Conservation (phyloP, 2,888 invertebrate genomes). For the Cartodere bifasciata region DNA sequence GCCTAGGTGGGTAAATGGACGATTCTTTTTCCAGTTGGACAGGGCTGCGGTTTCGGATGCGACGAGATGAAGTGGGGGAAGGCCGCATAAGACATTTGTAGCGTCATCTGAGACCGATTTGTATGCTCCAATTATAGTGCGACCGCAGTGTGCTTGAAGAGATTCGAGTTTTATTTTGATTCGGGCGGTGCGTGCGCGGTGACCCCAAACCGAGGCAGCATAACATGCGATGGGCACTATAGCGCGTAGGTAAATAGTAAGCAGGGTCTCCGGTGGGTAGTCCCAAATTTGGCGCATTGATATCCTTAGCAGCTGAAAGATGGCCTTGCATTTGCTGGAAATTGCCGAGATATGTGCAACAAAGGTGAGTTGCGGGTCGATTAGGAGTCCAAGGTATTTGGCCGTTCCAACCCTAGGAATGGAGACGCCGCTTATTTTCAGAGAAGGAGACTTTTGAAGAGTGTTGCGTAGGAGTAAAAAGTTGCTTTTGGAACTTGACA, state of each 20-base stretch:
- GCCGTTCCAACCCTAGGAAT: neutral
- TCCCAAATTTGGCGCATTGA: neutral
- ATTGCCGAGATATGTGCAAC: neutral
- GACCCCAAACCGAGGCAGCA: neutral
- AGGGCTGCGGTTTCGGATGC: too few species aligned
- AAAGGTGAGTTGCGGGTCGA: neutral
- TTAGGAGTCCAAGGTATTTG: conserved; percentile 1
- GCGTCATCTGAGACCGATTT: neutral
- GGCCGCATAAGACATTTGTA: too few species aligned
- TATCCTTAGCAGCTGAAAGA: neutral
- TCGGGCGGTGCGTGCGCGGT: neutral
- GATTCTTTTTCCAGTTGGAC: too few species aligned
- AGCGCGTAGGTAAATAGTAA: neutral
- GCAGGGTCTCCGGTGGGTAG: neutral
- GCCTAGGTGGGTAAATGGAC: too few species aligned
- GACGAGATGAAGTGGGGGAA: too few species aligned
- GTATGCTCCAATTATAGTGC: neutral
- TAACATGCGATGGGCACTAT: neutral
- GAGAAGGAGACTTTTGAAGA: neutral
- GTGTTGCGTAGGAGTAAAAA: too few species aligned
- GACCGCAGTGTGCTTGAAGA: neutral
- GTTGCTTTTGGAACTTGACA: neutral
- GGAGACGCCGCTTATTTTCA: neutral
- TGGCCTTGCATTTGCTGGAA: neutral
- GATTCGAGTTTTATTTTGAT: neutral